Base-by-base conservation (phyloP, 2,113 vertebrate genomes). In the Castor canadensis region DNA sequence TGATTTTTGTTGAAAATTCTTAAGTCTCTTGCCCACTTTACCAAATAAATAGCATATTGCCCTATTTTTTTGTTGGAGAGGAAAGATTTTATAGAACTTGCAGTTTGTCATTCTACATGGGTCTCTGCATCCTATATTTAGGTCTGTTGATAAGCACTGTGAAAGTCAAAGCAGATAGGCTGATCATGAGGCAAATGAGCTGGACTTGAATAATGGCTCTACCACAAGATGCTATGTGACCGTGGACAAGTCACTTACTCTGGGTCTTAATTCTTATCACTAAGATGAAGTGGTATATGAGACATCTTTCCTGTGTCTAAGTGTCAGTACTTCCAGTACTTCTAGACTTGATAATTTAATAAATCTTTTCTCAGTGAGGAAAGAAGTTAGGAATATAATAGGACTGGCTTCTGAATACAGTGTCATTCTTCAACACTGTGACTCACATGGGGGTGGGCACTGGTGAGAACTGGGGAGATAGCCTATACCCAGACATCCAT, bases 1-100 rank as follows among this genome's bases (percentile, higher is more conserved):
- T 84, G 30, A 69, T 52, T 86, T 90, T 64, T 84, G 67, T 72
- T 95, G 49, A 95, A 95, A 93, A 84, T 85, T 92, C 45, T 92
- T 89, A 71, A 86, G 87, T 77, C 45, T 56, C 38, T 94, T 77
- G 45, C 40, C 52, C 17, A 60, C 35, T 49, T 79, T 35, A 11
- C 49, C 54, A 43, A 79, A 43, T 56, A 58, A 28, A 32, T 73
- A 75, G 19, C 22, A 54, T 0, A 28, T 52, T 40, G 4, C 40
- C n/a, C 19, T 45, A n/a, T 26, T 73, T 82, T 95, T 73, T 79
- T 76, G 30, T 54, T 89, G 32, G 47, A 73, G 35, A 75, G n/a
- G 15, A 84, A 92, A 56, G 66, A 56, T 16, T 15, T 66, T 69
- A 58, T 3, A 26, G 54, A 73, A 56, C 7, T 40, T 71, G 10